Evolutionary conservation across 1,140 invertebrate species (phyloP).

Genomic region (Drosophila ironensis): DNA sequence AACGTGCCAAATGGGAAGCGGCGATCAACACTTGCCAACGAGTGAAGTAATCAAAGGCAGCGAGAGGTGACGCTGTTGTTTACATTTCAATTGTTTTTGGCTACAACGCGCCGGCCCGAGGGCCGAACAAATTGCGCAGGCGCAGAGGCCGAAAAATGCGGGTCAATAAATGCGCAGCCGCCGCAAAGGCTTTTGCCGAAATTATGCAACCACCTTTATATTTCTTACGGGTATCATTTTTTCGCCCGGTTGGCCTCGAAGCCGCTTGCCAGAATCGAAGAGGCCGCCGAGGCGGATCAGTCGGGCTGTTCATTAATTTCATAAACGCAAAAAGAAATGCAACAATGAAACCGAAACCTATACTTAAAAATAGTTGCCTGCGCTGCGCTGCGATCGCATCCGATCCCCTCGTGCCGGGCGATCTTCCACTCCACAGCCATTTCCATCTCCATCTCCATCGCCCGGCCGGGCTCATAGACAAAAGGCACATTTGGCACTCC

Average conservation of each 20-base stretch:
- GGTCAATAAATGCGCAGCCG: slow-evolving; percentile 67
- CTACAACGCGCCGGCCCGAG: slow-evolving; percentile 60
- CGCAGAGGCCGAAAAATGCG: slow-evolving; percentile 54
- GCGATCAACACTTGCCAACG: slow-evolving; percentile 40
- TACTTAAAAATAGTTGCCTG: slow-evolving; percentile 73
- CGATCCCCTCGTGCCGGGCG: too few species aligned
- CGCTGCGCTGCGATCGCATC: too few species aligned
- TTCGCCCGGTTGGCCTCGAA: slow-evolving; percentile 24
- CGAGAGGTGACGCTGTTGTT: slow-evolving; percentile 41
- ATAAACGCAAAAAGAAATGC: slow-evolving; percentile 78
- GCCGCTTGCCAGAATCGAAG: slow-evolving; percentile 21
- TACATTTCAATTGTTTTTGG: slow-evolving; percentile 75
- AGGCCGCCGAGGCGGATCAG: slow-evolving; percentile 31
- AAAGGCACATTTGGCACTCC: slow-evolving; percentile 75
- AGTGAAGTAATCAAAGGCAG: slow-evolving; percentile 10
- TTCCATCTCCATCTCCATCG: slow-evolving; percentile 1
- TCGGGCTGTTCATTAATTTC: slow-evolving; percentile 75
- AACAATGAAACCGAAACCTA: slow-evolving; percentile 80
- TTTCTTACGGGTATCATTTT: not conserved
- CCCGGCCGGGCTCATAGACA: slow-evolving; percentile 55
- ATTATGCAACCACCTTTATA: slow-evolving; percentile 58
- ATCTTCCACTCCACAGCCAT: too few species aligned
- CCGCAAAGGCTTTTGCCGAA: slow-evolving; percentile 15
- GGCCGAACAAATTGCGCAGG: slow-evolving; percentile 52
- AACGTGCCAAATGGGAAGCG: slow-evolving; percentile 37